Conservation (phyloP, 2,888 invertebrate species). For the Ferrisia virgata region DNA sequence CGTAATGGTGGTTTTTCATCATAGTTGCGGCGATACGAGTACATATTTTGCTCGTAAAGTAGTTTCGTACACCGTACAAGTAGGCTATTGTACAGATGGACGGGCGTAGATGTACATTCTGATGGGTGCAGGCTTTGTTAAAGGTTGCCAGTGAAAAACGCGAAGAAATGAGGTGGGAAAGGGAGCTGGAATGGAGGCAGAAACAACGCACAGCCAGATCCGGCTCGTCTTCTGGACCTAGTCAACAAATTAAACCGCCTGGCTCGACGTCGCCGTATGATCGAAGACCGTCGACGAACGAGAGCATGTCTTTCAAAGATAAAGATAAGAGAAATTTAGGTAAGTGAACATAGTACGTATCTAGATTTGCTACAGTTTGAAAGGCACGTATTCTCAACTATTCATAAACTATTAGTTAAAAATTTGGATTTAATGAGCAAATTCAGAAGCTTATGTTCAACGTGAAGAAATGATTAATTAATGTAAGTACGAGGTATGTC, state of each 20-base stretch:
- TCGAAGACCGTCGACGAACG: constrained; percentile 35
- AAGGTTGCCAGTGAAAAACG: constrained; percentile 48
- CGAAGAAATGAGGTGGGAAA: constrained; percentile 43
- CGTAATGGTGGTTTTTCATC: neutral
- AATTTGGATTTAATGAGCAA: too few species aligned
- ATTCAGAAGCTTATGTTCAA: too few species aligned
- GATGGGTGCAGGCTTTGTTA: constrained; percentile 49
- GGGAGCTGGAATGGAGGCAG: constrained; percentile 54
- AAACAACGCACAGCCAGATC: constrained; percentile 32
- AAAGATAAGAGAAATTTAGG: neutral
- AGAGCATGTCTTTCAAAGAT: constrained; percentile 5
- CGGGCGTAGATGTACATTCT: neutral
- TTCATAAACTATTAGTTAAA: too few species aligned
- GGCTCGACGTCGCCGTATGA: constrained; percentile 16
- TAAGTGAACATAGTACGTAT: too few species aligned
- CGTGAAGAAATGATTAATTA: too few species aligned
- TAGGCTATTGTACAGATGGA: neutral
- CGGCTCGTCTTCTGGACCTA: constrained; percentile 12
- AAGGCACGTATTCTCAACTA: too few species aligned
- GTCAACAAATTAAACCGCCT: neutral
- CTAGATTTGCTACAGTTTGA: too few species aligned
- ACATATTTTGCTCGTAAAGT: neutral
- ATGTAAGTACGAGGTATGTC: too few species aligned
- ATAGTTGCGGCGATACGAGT: too few species aligned
- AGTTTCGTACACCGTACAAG: too few species aligned